Base-by-base conservation (phyloP, 2,888 invertebrate genomes). In the Eurytoma californica region DNA sequence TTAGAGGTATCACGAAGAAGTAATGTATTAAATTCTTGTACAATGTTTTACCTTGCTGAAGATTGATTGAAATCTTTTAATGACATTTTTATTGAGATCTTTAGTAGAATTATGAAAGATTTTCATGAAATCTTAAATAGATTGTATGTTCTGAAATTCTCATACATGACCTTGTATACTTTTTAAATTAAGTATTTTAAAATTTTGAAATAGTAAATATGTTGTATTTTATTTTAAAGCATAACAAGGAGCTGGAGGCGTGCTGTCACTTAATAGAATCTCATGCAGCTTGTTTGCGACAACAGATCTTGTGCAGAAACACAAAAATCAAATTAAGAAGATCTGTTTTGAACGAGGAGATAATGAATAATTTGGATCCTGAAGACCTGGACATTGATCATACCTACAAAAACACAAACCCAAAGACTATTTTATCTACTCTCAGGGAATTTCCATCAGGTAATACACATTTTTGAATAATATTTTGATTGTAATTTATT, bases 221-320 rank as follows among this genome's bases (percentile, higher is more conserved):
- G 2, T 24, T 75, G 1, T 9, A 20, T 49, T 67, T 66, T 66
- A 47, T 12, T 66, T 72, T 28, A 20, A 73, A 86, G 88, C 80
- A 72, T 30, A 83, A 82, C 0, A 84, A 87, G 58, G 87, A 89
- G 80, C 39, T 84, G 0, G 82, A 85, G 55, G 90, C 86, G 3
- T 84, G 88, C 49, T 84, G 83, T 81, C 83, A 87, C 77, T 84
- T 90, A 77, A 83, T 86, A 7, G 88, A 88, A 81, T 86, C 90
- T 0, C 90, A 90, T 72, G 86, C 88, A 0, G 83, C 85, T 55
- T 84, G 87, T 77, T 83, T 89, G 20, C 84, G 88, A 20, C 87
- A 87, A 51, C 88, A 88, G 73, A 83, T 88, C 55, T 78, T 86
- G 49, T 86, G 88, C 18, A 87, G 89, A 68, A 84, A 78, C 69